Evolutionary conservation across 2,888 invertebrate genomes (phyloP).

Genomic region (Limenitis camilla): DNA sequence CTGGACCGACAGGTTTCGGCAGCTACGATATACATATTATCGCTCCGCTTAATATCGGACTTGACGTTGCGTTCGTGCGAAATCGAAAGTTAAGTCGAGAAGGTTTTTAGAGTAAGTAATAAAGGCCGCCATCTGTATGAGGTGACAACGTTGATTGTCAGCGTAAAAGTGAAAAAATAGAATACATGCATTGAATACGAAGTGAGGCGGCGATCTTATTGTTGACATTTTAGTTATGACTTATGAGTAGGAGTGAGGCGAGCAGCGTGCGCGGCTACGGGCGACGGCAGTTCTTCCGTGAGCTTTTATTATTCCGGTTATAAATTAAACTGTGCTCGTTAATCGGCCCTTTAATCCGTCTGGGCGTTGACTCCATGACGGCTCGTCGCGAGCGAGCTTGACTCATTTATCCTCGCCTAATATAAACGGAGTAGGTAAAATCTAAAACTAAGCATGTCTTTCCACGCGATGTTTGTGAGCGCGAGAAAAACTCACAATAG

Average conservation of each 20-base stretch:
- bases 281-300: constrained; percentile 50
- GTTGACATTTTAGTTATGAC: constrained; percentile 52
- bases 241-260: constrained; percentile 43
- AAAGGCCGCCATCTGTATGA: not conserved
- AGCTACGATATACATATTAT: constrained; percentile 33
- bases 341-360: constrained; percentile 71
- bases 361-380: constrained; percentile 64
- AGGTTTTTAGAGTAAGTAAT: constrained; percentile 35
- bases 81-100: constrained; percentile 72
- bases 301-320: constrained; percentile 66
- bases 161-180: constrained; percentile 27
- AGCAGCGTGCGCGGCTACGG: constrained; percentile 32
- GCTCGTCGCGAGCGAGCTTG: constrained; percentile 36
- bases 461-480: constrained; percentile 36
- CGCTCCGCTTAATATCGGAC: constrained; percentile 50
- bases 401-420: constrained; percentile 36
- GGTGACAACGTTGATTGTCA: constrained; percentile 24
- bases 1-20: constrained; percentile 52
- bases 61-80: constrained; percentile 42
- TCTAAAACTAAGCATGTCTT: constrained; percentile 40
- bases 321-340: constrained; percentile 69
- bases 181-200: constrained; percentile 21
- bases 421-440: constrained; percentile 43
- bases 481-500: constrained; percentile 32
- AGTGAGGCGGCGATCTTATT: constrained; percentile 32